A percentile compares a stretch with the other conserved stretches of the same genome.
phyloP scores from a whole-genome alignment of 2,888 invertebrate species.

The Chloroclystis v-ata region DNA sequence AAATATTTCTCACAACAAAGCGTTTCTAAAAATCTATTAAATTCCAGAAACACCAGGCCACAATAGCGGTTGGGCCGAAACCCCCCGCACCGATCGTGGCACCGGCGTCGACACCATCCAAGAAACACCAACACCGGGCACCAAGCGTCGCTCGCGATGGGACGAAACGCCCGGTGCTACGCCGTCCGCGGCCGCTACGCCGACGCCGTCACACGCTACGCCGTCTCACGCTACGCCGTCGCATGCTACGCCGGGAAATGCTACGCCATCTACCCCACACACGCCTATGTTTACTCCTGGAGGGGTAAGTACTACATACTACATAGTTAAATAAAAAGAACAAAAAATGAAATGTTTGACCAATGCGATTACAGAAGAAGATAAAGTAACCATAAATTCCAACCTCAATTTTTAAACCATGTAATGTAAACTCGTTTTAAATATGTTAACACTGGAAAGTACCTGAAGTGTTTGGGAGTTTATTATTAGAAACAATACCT shows the following conservation, averaged over 20 bases:
- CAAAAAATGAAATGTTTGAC: too few species aligned
- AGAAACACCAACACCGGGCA: slow-evolving; percentile 96
- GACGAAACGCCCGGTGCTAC: slow-evolving; percentile 96
- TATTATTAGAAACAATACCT: too few species aligned
- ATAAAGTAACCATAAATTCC: background rate
- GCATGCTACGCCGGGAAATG: slow-evolving; percentile 84
- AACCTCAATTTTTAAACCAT: background rate
- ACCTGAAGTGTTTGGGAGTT: too few species aligned
- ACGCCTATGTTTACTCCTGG: slow-evolving; percentile 88
- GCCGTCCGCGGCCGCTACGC: slow-evolving; percentile 82
- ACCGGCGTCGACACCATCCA: slow-evolving; percentile 86
- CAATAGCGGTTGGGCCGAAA: slow-evolving; percentile 99
- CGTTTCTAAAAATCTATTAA: too few species aligned
- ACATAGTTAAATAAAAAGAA: too few species aligned
- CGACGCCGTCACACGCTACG: slow-evolving; percentile 84
- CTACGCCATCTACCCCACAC: slow-evolving; percentile 79
- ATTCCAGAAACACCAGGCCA: slow-evolving; percentile 94
- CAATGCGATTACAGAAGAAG: too few species aligned
- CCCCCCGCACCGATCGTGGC: slow-evolving; percentile 95
- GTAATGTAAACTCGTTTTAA: too few species aligned
- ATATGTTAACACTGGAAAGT: too few species aligned
- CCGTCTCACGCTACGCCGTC: slow-evolving; percentile 86
- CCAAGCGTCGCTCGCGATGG: slow-evolving; percentile 98
- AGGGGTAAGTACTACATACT: slow-evolving; percentile 78
- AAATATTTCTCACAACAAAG: too few species aligned